Evolutionary conservation across 2,888 invertebrate genomes (phyloP).

Genomic region (Eutolmus rufibarbis): DNA sequence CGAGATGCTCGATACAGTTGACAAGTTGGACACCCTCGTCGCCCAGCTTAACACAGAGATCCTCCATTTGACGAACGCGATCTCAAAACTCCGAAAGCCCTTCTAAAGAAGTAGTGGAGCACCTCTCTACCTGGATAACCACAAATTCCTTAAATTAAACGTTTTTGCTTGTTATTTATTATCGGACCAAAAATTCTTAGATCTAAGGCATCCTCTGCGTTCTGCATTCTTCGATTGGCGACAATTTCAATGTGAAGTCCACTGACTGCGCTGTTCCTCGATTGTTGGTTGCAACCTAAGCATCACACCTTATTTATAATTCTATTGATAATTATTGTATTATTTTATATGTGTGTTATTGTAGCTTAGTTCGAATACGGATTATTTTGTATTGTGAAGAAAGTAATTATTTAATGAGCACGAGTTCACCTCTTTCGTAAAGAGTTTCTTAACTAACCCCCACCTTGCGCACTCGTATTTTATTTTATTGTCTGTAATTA

Average conservation of each 20-base stretch:
- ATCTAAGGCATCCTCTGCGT: slow-evolving; percentile 10
- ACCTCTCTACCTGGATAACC: background rate
- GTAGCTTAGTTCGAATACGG: slow-evolving; percentile 35
- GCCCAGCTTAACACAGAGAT: slow-evolving; percentile 88
- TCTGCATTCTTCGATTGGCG: slow-evolving; percentile 30
- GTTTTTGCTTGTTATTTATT: slow-evolving; percentile 40
- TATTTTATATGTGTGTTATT: slow-evolving; percentile 13
- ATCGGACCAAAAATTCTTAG: slow-evolving; percentile 41
- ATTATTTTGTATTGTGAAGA: slow-evolving; percentile 31
- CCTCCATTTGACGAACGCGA: slow-evolving; percentile 85
- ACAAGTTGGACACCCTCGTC: slow-evolving; percentile 83
- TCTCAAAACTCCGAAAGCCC: slow-evolving; percentile 79
- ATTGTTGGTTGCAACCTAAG: slow-evolving; percentile 40
- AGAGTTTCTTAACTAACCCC: slow-evolving; percentile 41
- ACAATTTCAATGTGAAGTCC: slow-evolving; percentile 5
- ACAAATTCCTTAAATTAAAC: background rate
- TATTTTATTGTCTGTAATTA: slow-evolving; percentile 34
- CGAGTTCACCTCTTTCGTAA: slow-evolving; percentile 33
- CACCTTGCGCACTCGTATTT: slow-evolving; percentile 31
- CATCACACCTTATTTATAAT: slow-evolving; percentile 36
- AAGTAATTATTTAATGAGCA: slow-evolving; percentile 33
- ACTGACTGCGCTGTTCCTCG: slow-evolving; percentile 41
- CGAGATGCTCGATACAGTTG: slow-evolving; percentile 92
- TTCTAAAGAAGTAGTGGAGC: slow-evolving; percentile 52
- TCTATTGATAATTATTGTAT: slow-evolving; percentile 31